phyloP scores from a whole-genome alignment of 1,140 invertebrate genomes.

The Micrasema longulum region DNA sequence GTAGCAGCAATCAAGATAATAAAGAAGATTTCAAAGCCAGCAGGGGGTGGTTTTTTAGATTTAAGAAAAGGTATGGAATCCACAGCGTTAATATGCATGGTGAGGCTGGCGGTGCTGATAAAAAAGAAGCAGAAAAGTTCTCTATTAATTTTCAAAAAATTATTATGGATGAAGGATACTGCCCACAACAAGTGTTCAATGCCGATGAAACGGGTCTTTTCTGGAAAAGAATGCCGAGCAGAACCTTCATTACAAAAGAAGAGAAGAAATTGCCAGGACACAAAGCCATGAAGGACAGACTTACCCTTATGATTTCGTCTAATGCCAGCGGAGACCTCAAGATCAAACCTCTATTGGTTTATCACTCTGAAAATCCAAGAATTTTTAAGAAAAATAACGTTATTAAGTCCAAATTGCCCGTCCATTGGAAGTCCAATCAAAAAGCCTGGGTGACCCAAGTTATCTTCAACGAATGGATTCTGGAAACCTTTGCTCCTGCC shows the following conservation, averaged over 20 bases:
- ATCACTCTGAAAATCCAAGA: constrained; percentile 61
- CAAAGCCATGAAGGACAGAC: too few relatives aligned
- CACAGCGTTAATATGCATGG: constrained; percentile 56
- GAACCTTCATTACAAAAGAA: constrained; percentile 59
- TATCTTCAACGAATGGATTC: constrained; percentile 58
- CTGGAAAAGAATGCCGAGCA: constrained; percentile 61
- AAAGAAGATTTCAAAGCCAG: constrained; percentile 56
- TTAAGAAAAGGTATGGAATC: constrained; percentile 56
- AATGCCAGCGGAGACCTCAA: constrained; percentile 62
- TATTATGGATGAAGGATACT: constrained; percentile 55
- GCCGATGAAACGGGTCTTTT: constrained; percentile 58
- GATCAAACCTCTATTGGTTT: constrained; percentile 62
- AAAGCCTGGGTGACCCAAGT: constrained; percentile 59
- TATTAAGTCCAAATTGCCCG: constrained; percentile 56
- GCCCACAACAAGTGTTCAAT: constrained; percentile 61
- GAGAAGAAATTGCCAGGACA: constrained; percentile 60
- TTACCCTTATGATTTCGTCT: constrained; percentile 58
- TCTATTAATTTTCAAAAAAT: constrained; percentile 3
- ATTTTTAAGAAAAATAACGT: constrained; percentile 58
- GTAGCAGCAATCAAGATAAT: too few relatives aligned
- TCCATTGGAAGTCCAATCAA: constrained; percentile 58
- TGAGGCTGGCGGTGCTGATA: neutral
- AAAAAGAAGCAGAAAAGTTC: constrained; percentile 45
- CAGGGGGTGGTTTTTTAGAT: constrained; percentile 58
- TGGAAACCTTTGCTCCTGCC: constrained; percentile 56